Evolutionary conservation across 64 coral and sea anemone species (phyloP), one percentile per base, ranked within the genome.

Genomic region (Dendrophyllia cribrosa): DNA sequence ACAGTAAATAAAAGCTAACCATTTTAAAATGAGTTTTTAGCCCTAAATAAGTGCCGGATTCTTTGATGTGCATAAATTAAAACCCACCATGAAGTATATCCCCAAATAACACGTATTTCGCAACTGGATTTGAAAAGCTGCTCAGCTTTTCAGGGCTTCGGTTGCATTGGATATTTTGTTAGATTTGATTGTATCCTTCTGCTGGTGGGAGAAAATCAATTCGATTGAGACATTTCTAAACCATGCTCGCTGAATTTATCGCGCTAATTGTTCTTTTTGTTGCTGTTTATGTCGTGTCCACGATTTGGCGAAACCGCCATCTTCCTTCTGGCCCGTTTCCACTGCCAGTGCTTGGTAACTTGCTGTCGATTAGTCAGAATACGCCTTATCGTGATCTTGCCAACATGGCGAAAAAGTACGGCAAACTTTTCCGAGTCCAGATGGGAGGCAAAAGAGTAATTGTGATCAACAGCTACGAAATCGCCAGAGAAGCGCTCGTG

Each of bases 271-370:
- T 73, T 22, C 10, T 73, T 0, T 25, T 73, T 46, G 70, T 47
- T 10, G 34, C 43, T 17, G 70, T 73, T 43, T 73, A 47, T 73
- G 70, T 73, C 10, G 9, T 17, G 25, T 45, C 26, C 25, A 73
- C 70, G 5, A 16, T 73, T 46, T 73, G 70, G 70, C 25, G 44
- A 73, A 73, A 73, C 34, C 25, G 70, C 13, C 9, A 73, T 85
- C 88, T 89, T 60, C 96, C 85, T 20, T 92, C 96, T 62, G 96
- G 96, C 0, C 96, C 96, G 4, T 88, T 98, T 45, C 96, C 96
- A 49, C 55, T 92, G 48, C 96, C 96, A 6, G 23, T 98, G 5
- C 49, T 98, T 7, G 96, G 96, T 8, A 98, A 95, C 65, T 82
- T 98, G 45, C 85, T 83, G 43, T 80, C 85, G 14, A 26, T 98